Conservation (phyloP, 2,888 invertebrate genomes). For the Helleia helle region DNA sequence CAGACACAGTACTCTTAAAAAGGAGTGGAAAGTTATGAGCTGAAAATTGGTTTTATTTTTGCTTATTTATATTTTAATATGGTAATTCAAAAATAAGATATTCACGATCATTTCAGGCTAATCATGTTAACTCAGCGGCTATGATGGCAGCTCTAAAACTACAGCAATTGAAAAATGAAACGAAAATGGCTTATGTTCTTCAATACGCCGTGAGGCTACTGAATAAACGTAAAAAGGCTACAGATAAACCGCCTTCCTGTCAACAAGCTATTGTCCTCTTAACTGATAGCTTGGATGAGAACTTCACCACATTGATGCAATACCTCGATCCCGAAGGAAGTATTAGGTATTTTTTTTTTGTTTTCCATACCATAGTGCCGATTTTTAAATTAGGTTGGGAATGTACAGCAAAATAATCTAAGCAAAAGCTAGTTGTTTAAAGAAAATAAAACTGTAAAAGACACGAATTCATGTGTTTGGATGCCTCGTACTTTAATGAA, state of each 20-base stretch:
- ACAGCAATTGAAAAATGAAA: conserved; percentile 38
- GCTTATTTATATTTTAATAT: too few relatives aligned
- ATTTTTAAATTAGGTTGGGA: too few relatives aligned
- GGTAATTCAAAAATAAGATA: too few relatives aligned
- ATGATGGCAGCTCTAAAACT: conserved; percentile 48
- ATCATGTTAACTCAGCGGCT: conserved; percentile 60
- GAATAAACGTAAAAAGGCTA: conserved; percentile 27
- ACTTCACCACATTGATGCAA: conserved; percentile 40
- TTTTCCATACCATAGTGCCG: too few relatives aligned
- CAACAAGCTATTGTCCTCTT: conserved; percentile 62
- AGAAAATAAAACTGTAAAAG: too few relatives aligned
- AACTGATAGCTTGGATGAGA: conserved; percentile 48
- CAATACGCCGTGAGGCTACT: conserved; percentile 39
- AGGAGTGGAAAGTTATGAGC: too few relatives aligned
- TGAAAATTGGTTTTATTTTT: too few relatives aligned
- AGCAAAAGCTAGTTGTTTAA: too few relatives aligned
- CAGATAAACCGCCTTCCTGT: conserved; percentile 41
- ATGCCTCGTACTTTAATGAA: too few relatives aligned
- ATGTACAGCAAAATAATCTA: too few relatives aligned
- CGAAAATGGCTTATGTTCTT: conserved; percentile 40
- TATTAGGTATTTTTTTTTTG: conserved; percentile 58
- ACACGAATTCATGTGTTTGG: too few relatives aligned
- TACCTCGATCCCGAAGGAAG: conserved; percentile 43
- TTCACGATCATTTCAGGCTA: conserved; percentile 35
- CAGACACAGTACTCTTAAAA: too few relatives aligned